Evolutionary conservation across 2,888 invertebrate genomes (phyloP).

Genomic region (Eilema depressum): DNA sequence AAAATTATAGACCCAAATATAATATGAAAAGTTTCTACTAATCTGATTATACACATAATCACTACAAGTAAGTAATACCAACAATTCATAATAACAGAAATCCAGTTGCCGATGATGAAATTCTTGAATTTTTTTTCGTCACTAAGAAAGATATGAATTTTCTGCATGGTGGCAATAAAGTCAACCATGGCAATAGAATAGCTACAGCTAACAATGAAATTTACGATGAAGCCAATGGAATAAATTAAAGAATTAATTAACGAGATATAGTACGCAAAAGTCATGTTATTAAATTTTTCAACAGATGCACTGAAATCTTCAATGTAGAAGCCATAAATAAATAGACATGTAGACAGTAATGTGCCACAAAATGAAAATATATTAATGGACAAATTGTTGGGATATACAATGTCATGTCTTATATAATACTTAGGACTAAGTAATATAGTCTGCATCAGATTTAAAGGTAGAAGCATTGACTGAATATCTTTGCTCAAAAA

Average conservation of each 20-base stretch:
- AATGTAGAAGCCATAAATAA: neutral
- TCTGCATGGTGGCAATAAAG: constrained; percentile 23
- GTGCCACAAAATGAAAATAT: constrained; percentile 5
- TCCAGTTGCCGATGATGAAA: constrained; percentile 9
- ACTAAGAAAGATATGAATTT: constrained; percentile 15
- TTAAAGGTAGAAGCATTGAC: constrained; percentile 25
- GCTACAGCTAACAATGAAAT: constrained; percentile 7
- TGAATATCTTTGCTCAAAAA: constrained; percentile 23
- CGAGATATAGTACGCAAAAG: neutral
- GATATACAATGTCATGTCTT: constrained; percentile 15
- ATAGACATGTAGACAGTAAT: neutral
- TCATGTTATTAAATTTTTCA: neutral
- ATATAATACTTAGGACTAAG: constrained; percentile 29
- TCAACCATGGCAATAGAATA: constrained; percentile 12
- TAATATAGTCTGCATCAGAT: constrained; percentile 24
- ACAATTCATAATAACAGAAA: neutral
- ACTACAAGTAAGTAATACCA: neutral
- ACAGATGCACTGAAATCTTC: neutral
- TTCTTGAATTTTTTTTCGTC: neutral
- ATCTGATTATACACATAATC: neutral
- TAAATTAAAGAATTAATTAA: constrained; percentile 1
- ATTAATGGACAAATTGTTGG: constrained; percentile 13
- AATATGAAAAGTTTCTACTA: neutral
- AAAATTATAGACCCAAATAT: neutral
- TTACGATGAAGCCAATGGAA: constrained; percentile 13